Evolutionary conservation across 30 jellyfish, hydroid and myxozoan species (phyloP), one percentile per base, ranked within the genome.

Genomic region (Aurelia coerulea): DNA sequence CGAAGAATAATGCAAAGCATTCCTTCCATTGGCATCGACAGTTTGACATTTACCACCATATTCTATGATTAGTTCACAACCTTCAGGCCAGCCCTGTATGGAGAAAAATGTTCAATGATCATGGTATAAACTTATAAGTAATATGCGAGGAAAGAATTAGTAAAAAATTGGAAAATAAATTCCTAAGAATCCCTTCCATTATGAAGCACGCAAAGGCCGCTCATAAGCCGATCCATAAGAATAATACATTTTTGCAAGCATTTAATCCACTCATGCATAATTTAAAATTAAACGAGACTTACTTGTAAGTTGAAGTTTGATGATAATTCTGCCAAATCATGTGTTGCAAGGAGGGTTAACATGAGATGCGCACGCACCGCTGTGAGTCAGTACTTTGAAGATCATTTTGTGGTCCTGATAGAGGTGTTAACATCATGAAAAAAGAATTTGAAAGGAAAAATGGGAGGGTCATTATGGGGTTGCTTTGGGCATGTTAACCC

Each of bases 291-390:
- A 60, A 84, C 88, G 81, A 84, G 93, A 84, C 93, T 56, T 82
- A 82, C 92, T 87, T 80, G 90, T 65, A 80, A 80, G 90, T 65
- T 80, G 90, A 80, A 64, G 90, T 80, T 68, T 80, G 90, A 73
- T 84, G 63, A 60, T 53, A 84, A 84, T 84, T 84, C 88, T 84
- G 75, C 85, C 85, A 35, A 74, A 74, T 74, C 85, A 51, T 51
- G 6, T 74, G 39, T 74, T 31, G 74, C 16, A 46, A 74, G 74
- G 74, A 74, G 75, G 85, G 73, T 74, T 74, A 74, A 74, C 74
- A 41, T 51, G 74, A 74, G 85, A 74, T 74, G 85, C 85, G 85
- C 85, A 74, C 60, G 73, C 85, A 74, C 75, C 41, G 78, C 78
- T n/a, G 78, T 13, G 78, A 17, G 78, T 74, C 85, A 74, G 85